Base-by-base conservation (phyloP, 2,113 vertebrate genomes). In the Choloepus hoffmanni region DNA sequence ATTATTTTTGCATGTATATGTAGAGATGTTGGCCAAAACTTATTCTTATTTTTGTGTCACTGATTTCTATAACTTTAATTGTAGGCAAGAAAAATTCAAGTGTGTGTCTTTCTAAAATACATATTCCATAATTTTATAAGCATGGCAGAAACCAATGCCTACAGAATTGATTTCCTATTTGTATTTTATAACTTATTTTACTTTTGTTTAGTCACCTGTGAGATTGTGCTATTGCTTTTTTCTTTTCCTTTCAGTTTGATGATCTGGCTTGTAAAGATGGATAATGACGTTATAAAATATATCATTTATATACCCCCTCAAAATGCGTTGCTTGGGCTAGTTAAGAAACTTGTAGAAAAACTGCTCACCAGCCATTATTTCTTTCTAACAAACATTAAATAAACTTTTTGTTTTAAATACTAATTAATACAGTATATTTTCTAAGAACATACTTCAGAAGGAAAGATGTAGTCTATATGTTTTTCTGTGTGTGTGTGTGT, bases 161-260 rank as follows among this genome's bases (percentile, higher is more conserved):
- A 62, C 19, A 63, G 55, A 83, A 84, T n/a, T 70, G 50, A 48
- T 89, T 88, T 73, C n/a, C 33, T 78, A 0, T 60, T 77, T 83
- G n/a, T 89, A 30, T 77, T 83, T 86, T 76, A 21, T 40, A n/a
- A 40, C 24, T 89, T 89, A 13, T 13, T 94, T 30, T 93, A 8
- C 53, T 1, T 73, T 65, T 36, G 65, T 86, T 63, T 81, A 68
- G 33, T 92, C 36, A 65, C 60, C 4, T 70, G 11, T 84, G 36
- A 88, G 48, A 55, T 83, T 70, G 60, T 92, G 9, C 36, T 23
- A 1, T 55, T 67, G 9, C 18, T 7, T 85, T 92, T 36, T 78
- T 40, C 65, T 21, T 79, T 81, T 73, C 11, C n/a, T 83, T 95
- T 89, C 30, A 55, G 28, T 85, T 93, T 93, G 72, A 85, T 16